Percentiles rank a stretch among this genome's conserved stretches.
Conservation (phyloP, 2,888 invertebrate species). For the Drosophila recens region DNA sequence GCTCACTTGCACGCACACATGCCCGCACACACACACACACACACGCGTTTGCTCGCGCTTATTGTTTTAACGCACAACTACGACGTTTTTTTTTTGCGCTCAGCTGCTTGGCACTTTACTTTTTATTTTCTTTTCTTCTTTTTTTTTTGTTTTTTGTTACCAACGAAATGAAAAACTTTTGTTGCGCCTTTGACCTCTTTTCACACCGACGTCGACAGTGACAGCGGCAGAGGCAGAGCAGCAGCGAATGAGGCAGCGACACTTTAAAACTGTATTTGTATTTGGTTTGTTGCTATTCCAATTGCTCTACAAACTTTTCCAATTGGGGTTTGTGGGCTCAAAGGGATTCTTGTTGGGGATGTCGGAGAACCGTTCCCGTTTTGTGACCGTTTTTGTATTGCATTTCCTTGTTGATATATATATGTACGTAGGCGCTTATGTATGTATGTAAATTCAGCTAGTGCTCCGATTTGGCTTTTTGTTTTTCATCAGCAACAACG, state of each 20-base stretch:
- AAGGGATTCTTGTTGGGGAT: slow-evolving; percentile 18
- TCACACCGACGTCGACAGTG: slow-evolving; percentile 58
- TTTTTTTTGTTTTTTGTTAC: slow-evolving; percentile 45
- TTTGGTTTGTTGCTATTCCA: slow-evolving; percentile 31
- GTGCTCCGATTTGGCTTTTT: slow-evolving; percentile 69
- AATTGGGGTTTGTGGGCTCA: slow-evolving; percentile 43
- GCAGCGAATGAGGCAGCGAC: slow-evolving; percentile 28
- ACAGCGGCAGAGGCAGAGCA: slow-evolving; percentile 35
- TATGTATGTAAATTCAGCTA: slow-evolving; percentile 53
- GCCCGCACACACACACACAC: slow-evolving; percentile 28
- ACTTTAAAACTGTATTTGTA: slow-evolving; percentile 53
- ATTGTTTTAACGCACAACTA: slow-evolving; percentile 78
- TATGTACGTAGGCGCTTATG: slow-evolving; percentile 27
- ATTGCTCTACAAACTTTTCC: slow-evolving; percentile 34
- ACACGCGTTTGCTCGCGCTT: slow-evolving; percentile 47
- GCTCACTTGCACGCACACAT: slow-evolving; percentile 45
- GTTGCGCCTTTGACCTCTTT: slow-evolving; percentile 82
- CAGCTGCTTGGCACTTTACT: slow-evolving; percentile 68
- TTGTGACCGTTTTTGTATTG: slow-evolving; percentile 57
- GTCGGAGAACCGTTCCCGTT: slow-evolving; percentile 37
- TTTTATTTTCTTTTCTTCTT: slow-evolving; percentile 6
- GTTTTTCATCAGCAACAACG: slow-evolving; percentile 56
- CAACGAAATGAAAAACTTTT: slow-evolving; percentile 66
- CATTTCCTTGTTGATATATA: slow-evolving; percentile 70
- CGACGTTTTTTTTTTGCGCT: slow-evolving; percentile 76